Conservation (phyloP, 2,113 vertebrate species). For the Lonchura striata region DNA sequence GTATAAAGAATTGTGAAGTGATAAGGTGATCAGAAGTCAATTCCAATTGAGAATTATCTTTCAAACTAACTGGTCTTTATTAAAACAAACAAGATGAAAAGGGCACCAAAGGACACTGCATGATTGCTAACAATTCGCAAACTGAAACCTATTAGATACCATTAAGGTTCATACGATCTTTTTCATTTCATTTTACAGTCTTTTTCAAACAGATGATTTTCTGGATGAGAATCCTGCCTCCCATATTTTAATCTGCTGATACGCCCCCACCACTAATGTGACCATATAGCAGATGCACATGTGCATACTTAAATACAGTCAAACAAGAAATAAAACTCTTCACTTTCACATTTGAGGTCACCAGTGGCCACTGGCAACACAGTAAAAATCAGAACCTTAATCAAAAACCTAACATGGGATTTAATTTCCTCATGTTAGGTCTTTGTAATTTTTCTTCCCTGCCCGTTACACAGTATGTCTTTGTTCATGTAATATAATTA, state of each 20-base stretch:
- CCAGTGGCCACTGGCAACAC: not conserved
- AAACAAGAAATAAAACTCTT: slow-evolving; percentile 19
- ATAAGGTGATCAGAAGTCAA: slow-evolving; percentile 28
- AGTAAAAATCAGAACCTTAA: not conserved
- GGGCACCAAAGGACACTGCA: not conserved
- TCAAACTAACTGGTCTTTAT: slow-evolving; percentile 9
- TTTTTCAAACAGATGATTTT: slow-evolving; percentile 34
- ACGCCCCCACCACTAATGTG: not conserved
- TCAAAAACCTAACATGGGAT: not conserved
- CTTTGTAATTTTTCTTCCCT: not conserved
- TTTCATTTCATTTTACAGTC: not conserved
- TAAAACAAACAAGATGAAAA: slow-evolving; percentile 4
- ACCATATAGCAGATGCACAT: slow-evolving; percentile 22
- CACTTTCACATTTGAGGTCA: not conserved
- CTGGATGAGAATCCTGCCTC: slow-evolving; percentile 25
- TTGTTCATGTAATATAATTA: slow-evolving; percentile 37
- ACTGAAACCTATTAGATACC: slow-evolving; percentile 41
- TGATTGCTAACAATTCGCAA: not conserved
- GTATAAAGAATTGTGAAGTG: not conserved
- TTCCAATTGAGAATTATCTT: slow-evolving; percentile 11
- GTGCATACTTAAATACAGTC: not conserved
- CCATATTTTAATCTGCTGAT: slow-evolving; percentile 14
- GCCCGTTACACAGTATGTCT: not conserved
- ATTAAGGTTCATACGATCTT: not conserved
- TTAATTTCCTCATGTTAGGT: slow-evolving; percentile 14